These are phyloP conservation scores for Motacilla tschutschensis DNA, from an alignment of 2,113 vertebrate genomes.

Conservation along the genomic window DNA sequence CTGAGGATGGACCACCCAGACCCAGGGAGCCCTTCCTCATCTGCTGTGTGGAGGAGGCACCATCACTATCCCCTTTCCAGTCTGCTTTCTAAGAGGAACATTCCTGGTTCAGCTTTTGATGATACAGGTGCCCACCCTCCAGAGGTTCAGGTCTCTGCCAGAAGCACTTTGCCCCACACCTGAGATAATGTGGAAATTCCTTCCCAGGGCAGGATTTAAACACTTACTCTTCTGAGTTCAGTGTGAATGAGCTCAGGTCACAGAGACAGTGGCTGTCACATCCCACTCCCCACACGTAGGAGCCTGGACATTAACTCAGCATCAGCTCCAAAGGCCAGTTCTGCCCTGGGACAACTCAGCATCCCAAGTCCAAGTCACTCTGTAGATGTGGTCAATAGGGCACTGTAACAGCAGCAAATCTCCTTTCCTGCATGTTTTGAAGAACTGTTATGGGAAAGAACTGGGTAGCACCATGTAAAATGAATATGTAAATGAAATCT, in stretches of 20 bases:
- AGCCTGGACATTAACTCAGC: background rate
- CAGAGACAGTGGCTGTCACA: background rate
- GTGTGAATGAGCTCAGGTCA: background rate
- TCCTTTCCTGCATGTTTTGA: background rate
- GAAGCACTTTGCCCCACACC: background rate
- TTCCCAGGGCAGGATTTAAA: background rate
- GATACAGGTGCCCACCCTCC: background rate
- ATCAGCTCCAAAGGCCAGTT: background rate
- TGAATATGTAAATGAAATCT: constrained; percentile 42
- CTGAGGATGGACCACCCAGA: background rate
- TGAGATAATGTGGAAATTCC: background rate
- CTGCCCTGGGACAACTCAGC: background rate
- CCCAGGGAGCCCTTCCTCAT: background rate
- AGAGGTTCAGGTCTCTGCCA: background rate
- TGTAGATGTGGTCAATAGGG: background rate
- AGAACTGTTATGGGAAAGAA: background rate
- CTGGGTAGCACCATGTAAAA: background rate
- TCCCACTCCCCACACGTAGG: background rate
- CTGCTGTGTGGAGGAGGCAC: background rate
- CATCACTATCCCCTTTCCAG: background rate
- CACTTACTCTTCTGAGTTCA: background rate
- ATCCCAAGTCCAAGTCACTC: background rate
- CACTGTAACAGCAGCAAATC: background rate
- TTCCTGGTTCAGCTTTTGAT: background rate
- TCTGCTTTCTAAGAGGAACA: background rate